Evolutionary conservation across 2,888 invertebrate species (phyloP).

Genomic region (Odontothrips loti): DNA sequence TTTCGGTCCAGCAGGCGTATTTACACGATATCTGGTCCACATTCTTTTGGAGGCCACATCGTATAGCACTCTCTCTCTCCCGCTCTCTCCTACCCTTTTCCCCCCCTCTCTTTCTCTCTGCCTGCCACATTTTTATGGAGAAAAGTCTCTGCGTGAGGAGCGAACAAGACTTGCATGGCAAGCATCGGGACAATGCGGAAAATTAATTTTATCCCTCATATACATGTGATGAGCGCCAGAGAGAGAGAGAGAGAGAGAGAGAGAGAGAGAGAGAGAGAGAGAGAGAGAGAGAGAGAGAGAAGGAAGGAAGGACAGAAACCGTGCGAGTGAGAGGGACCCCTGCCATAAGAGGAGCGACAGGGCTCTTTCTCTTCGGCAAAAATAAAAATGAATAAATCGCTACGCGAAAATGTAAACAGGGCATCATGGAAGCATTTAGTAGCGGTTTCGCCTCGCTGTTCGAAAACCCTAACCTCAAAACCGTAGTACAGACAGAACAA

Average conservation of each 20-base stretch:
- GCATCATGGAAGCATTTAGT: no score
- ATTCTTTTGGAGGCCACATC: neutral
- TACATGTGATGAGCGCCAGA: constrained; percentile 9
- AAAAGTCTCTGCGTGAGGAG: neutral
- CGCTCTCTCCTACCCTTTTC: neutral
- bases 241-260: neutral
- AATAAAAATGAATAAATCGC: neutral
- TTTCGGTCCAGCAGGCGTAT: constrained; percentile 24
- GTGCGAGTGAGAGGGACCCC: neutral
- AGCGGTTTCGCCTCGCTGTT: no score
- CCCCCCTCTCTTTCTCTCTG: neutral
- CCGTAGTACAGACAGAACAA: no score
- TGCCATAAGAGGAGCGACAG: no score
- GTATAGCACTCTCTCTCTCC: neutral
- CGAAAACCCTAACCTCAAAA: no score
- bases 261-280: neutral
- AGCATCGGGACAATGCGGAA: constrained; percentile 6
- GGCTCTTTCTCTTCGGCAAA: neutral
- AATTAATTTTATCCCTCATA: constrained; percentile 27
- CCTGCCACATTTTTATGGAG: neutral
- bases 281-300: neutral
- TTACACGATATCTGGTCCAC: constrained; percentile 16
- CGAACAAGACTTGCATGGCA: neutral
- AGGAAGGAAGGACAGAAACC: neutral
- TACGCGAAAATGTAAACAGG: no score